Evolutionary conservation across 2,113 vertebrate genomes (phyloP).

Genomic region (Leptosomus discolor): DNA sequence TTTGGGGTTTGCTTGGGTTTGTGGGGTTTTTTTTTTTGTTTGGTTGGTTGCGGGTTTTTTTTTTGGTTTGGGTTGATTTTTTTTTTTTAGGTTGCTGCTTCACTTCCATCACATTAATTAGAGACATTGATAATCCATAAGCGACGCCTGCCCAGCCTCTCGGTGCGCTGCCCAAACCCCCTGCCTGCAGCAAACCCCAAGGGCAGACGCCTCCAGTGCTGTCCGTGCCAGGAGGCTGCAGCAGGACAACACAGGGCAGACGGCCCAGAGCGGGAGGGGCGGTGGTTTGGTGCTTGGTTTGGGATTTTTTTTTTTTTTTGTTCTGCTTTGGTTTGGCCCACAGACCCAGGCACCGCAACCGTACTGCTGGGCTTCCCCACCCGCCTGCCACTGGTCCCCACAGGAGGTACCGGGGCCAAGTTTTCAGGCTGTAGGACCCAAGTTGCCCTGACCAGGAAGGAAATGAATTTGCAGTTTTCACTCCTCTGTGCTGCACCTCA

Average conservation of each 20-base stretch:
- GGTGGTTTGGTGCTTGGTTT: too few relatives aligned
- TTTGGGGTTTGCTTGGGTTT: too few relatives aligned
- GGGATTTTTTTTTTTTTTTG: too few relatives aligned
- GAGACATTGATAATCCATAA: background rate
- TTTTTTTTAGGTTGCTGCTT: background rate
- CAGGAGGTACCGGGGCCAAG: too few relatives aligned
- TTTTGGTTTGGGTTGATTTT: too few relatives aligned
- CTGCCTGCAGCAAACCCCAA: background rate
- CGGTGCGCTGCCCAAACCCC: accelerated
- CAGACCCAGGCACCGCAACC: background rate
- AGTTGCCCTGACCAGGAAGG: background rate
- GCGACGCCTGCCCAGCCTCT: background rate
- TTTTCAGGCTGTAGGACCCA: too few relatives aligned
- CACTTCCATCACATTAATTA: background rate
- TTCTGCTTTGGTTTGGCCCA: too few relatives aligned
- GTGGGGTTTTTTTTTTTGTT: too few relatives aligned
- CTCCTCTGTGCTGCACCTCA: background rate
- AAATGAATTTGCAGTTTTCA: background rate
- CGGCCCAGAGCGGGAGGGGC: too few relatives aligned
- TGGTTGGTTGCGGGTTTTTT: too few relatives aligned
- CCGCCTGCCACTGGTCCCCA: accelerated
- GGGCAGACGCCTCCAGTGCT: background rate
- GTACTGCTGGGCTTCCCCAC: accelerated
- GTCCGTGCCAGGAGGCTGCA: background rate
- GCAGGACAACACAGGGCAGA: accelerated